Evolutionary conservation across 2,797 vertebrate genomes (phyloP), one percentile per base, ranked within the genome.

Genomic region (Takifugu ocellatus): DNA sequence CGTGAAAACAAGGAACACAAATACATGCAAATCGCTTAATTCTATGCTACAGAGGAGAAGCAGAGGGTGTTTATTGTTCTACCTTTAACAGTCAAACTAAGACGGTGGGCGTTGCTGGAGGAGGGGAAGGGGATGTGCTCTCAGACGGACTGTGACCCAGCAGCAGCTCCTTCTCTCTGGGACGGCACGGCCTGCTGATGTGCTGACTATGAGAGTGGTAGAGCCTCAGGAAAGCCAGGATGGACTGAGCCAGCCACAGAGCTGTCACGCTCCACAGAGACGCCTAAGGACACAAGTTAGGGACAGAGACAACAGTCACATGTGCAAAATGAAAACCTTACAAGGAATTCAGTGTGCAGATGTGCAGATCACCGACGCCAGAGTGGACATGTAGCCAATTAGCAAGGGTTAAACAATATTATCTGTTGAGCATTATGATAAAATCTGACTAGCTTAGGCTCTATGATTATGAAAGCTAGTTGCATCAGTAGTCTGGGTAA

Each of bases 121-220:
- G 75, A 42, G 89, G 86, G 0, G 86, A 72, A 9, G 84, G 72
- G 24, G 84, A 80, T 51, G 70, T 59, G n/a, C 75, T 63, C 1
- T 86, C 86, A 2, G 79, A 76, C 0, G 64, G 74, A 31, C 75
- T 71, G 65, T 85, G 57, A 36, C 81, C 83, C 50, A 92, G 72
- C 59, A 93, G 88, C 56, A 92, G 70, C 69, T 92, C 90, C 75
- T 92, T 92, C 75, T 93, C 92, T 43, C 90, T 53, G 70, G 82
- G 78, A n/a, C 92, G 82, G 73, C 92, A 92, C 0, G 89, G 90
- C 5, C 89, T 49, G 0, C 67, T 82, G 59, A 92, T 87, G 72
- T 91, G 81, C 83, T 90, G 88, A 58, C 87, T 92, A 80, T 93
- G 90, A 42, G 90, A 92, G 77, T 92, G 88, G 72, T 92, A 92